Base-by-base conservation (phyloP, 2,113 vertebrate species). In the Aspiorhynchus laticeps region DNA sequence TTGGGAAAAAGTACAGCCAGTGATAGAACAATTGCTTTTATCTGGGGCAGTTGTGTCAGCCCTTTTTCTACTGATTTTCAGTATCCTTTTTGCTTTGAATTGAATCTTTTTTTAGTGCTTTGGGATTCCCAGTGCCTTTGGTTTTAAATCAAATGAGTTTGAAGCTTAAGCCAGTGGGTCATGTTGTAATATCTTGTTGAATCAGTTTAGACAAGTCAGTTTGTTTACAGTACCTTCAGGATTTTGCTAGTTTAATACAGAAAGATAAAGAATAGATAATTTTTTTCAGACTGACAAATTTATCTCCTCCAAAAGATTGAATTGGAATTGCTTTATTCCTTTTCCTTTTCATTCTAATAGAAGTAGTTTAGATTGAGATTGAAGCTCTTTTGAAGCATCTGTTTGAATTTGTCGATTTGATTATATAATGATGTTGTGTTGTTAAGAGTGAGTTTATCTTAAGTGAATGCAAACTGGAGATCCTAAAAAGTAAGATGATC, bases 271-370 rank as follows among this genome's bases (percentile, higher is more conserved):
- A n/a, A n/a, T n/a, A n/a, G n/a, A n/a, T n/a, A n/a, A n/a, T n/a
- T 80, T 17, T n/a, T 36, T 59, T 84, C 36, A 69, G n/a, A 43
- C 51, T 26, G 63, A 84, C 19, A 48, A 43, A 80, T 78, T 65
- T 11, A 73, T 86, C 80, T 21, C 12, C 53, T 38, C 33, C 56
- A 73, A 82, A 43, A 61, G 48, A 83, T 56, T 65, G 31, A 11
- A 38, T 59, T 74, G 61, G 46, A 73, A 67, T 88, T 76, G 78
- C 69, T 85, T 80, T 41, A 83, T 56, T 59, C 56, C 56, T n/a
- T 9, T 61, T 85, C 7, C 19, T 65, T 65, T 81, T 65, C n/a
- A 28, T 28, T 81, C 15, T 38, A 2, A 43, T 43, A 3, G 56
- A 63, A 63, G 56, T 11, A 9, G 46, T 59, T 80, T 59, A 15